Percentiles rank a stretch among this genome's conserved stretches.
phyloP scores from a whole-genome alignment of 2,113 vertebrate species.

The Redunca redunca region DNA sequence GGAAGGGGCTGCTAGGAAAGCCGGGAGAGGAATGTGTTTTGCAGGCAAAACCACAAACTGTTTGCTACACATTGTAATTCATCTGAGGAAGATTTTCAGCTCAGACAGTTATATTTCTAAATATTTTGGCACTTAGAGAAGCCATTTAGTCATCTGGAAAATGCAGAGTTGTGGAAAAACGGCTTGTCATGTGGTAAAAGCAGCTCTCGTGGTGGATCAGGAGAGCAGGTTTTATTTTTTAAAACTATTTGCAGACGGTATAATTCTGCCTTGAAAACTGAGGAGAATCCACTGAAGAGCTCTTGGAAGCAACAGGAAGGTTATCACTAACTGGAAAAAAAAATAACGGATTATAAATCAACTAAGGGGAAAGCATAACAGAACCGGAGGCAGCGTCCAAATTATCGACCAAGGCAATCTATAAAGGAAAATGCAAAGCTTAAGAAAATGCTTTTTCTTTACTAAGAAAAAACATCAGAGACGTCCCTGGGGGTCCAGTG shows the following conservation, averaged over 20 bases:
- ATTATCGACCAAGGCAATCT: neutral
- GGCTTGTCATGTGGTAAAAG: neutral
- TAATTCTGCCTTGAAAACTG: neutral
- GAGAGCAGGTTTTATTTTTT: neutral
- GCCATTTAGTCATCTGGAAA: constrained; percentile 43
- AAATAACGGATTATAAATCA: neutral
- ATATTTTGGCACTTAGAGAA: constrained; percentile 24
- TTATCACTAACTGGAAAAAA: constrained; percentile 13
- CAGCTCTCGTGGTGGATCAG: neutral
- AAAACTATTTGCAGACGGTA: neutral
- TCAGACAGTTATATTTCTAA: constrained; percentile 26
- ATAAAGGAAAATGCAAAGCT: neutral
- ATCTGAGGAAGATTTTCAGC: constrained; percentile 11
- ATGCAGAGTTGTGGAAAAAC: constrained; percentile 18
- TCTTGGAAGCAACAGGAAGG: neutral
- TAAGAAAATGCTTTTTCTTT: neutral
- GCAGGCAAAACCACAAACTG: neutral
- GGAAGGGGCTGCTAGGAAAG: neutral
- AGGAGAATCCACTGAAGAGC: neutral
- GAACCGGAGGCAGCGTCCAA: neutral
- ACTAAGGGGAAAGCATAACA: neutral
- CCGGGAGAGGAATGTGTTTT: neutral
- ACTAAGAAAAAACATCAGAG: neutral
- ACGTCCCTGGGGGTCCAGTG: neutral
- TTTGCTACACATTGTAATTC: neutral